Evolutionary conservation across 2,888 invertebrate species (phyloP).

Genomic region (Drosophila niveifrons): DNA sequence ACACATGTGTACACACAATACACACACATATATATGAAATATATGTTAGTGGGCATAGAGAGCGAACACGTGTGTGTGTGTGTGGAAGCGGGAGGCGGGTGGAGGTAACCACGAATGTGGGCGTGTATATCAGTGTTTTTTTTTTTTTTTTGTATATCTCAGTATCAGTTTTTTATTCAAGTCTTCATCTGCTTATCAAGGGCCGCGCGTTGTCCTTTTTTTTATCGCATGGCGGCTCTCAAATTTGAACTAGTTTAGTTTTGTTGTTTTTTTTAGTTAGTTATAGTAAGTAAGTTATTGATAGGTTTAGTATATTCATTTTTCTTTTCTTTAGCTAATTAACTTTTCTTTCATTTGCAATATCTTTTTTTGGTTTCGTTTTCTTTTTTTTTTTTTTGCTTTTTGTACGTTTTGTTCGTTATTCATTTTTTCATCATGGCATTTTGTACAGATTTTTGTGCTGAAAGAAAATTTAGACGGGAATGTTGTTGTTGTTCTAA

Average conservation of each 20-base stretch:
- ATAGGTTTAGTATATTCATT: slow-evolving; percentile 19
- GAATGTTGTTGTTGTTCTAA: slow-evolving; percentile 18
- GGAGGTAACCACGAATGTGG: neutral
- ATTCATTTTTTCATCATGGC: slow-evolving; percentile 55
- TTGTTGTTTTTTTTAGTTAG: slow-evolving; percentile 24
- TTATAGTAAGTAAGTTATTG: neutral
- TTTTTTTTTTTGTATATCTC: slow-evolving; percentile 60
- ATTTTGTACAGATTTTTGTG: slow-evolving; percentile 70
- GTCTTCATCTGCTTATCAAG: slow-evolving; percentile 65
- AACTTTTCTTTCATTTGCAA: slow-evolving; percentile 20
- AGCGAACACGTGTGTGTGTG: neutral
- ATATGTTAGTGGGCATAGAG: slow-evolving; percentile 5
- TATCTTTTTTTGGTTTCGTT: slow-evolving; percentile 24
- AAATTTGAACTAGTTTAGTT: slow-evolving; percentile 35
- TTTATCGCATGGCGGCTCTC: slow-evolving; percentile 39
- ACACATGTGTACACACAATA: slow-evolving; percentile 38
- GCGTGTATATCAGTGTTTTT: slow-evolving; percentile 30
- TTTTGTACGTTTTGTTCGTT: slow-evolving; percentile 24
- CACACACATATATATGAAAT: slow-evolving; percentile 12
- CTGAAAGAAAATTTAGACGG: slow-evolving; percentile 68
- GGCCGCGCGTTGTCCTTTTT: slow-evolving; percentile 47
- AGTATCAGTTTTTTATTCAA: slow-evolving; percentile 70
- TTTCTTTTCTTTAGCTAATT: slow-evolving; percentile 21
- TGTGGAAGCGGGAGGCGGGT: neutral
- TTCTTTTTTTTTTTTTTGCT: slow-evolving; percentile 39